phyloP scores from a whole-genome alignment of 2,113 vertebrate species.

The Leiothrix lutea region DNA sequence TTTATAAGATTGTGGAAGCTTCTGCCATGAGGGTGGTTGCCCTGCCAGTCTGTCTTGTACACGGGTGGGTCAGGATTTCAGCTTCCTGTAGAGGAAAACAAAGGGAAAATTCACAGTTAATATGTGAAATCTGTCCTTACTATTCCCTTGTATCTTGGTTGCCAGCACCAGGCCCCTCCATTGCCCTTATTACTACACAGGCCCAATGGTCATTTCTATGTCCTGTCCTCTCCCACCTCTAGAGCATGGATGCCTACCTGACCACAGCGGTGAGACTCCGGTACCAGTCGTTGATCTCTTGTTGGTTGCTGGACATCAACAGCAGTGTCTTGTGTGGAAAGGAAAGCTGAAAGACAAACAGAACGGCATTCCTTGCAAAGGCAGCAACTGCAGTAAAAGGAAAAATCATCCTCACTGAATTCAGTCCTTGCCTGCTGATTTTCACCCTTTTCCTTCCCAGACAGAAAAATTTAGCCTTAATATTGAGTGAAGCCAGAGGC shows the following conservation, averaged over 20 bases:
- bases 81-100: slow-evolving; percentile 61
- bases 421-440: neutral
- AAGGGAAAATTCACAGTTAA: neutral
- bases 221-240: neutral
- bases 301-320: slow-evolving; percentile 89
- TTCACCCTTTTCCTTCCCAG: neutral
- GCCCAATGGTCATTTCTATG: neutral
- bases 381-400: neutral
- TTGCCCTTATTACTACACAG: neutral
- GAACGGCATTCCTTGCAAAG: neutral
- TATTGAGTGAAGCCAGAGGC: neutral
- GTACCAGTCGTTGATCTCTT: slow-evolving; percentile 88
- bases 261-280: slow-evolving; percentile 77
- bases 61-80: slow-evolving; percentile 48
- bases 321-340: slow-evolving; percentile 87
- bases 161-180: neutral
- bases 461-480: neutral
- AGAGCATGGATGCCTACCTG: slow-evolving; percentile 68
- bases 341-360: slow-evolving; percentile 78
- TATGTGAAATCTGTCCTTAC: neutral
- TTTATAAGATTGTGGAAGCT: neutral
- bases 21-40: rapidly evolving
- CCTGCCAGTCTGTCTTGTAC: neutral
- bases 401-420: neutral
- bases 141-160: neutral